Evolutionary conservation across 2,797 vertebrate genomes (phyloP).

Genomic region (Acomys russatus): DNA sequence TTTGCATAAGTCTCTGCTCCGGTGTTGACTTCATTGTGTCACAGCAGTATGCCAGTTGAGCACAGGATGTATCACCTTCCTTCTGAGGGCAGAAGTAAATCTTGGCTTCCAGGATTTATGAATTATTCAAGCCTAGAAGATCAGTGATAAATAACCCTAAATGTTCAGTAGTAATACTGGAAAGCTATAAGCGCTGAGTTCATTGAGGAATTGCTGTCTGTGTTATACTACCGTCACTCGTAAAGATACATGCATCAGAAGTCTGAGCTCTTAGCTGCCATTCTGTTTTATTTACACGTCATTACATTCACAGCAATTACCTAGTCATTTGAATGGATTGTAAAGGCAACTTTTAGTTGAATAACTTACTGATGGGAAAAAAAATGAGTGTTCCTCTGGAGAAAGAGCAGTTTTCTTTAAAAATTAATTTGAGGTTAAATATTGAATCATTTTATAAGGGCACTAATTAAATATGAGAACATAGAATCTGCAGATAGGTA

Average conservation of each 20-base stretch:
- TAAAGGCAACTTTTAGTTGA: background rate
- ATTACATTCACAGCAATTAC: constrained; percentile 28
- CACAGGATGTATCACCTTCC: background rate
- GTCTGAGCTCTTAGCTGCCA: background rate
- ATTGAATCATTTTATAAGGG: constrained; percentile 46
- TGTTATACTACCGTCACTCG: background rate
- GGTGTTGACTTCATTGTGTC: background rate
- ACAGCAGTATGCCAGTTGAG: background rate
- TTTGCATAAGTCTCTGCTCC: background rate
- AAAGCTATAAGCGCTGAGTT: background rate
- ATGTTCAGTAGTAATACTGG: background rate
- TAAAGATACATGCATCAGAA: background rate
- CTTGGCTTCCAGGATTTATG: background rate
- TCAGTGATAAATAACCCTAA: background rate
- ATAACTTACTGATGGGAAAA: background rate
- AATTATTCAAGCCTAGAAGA: constrained; percentile 18
- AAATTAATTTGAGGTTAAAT: constrained; percentile 50
- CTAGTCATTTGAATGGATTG: background rate
- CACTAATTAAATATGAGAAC: constrained; percentile 53
- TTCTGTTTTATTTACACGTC: background rate
- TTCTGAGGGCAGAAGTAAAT: background rate
- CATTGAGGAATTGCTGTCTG: background rate
- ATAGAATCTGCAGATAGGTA: constrained; percentile 43
- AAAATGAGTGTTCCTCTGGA: constrained; percentile 8
- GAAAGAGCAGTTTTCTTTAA: background rate